These are phyloP conservation scores for Lutjanus argentimaculatus DNA, from an alignment of 2,797 vertebrate species.

Conservation along the genomic window DNA sequence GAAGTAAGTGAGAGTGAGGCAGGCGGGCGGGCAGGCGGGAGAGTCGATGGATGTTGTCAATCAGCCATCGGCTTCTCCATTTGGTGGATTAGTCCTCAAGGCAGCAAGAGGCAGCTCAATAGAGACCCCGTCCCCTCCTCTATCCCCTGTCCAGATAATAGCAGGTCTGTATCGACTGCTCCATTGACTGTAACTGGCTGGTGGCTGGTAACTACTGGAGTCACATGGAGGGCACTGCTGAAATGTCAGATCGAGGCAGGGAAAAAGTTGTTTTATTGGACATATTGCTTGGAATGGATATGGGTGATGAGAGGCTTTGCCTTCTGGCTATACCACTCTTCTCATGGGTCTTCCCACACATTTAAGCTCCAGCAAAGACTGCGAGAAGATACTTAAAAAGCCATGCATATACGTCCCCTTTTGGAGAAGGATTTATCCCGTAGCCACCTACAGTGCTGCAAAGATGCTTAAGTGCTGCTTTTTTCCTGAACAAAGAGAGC, in stretches of 20 bases:
- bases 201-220: slow-evolving; percentile 59
- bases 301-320: slow-evolving; percentile 56
- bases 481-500: slow-evolving; percentile 32
- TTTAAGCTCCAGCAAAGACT: slow-evolving; percentile 55
- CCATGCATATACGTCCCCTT: slow-evolving; percentile 29
- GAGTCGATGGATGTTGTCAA: slow-evolving; percentile 74
- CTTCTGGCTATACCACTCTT: slow-evolving; percentile 44
- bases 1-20: slow-evolving; percentile 49
- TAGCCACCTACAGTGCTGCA: slow-evolving; percentile 46
- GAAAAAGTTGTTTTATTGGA: slow-evolving; percentile 66
- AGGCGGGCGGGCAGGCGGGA: slow-evolving; percentile 22
- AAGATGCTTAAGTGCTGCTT: slow-evolving; percentile 38
- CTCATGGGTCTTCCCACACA: slow-evolving; percentile 48
- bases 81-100: slow-evolving; percentile 76
- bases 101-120: slow-evolving; percentile 73
- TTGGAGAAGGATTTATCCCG: slow-evolving; percentile 43
- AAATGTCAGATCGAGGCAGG: slow-evolving; percentile 65
- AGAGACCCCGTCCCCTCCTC: slow-evolving; percentile 69
- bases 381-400: slow-evolving; percentile 49
- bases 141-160: slow-evolving; percentile 78
- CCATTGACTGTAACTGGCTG: slow-evolving; percentile 72
- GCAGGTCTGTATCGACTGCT: slow-evolving; percentile 68
- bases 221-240: slow-evolving; percentile 64
- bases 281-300: slow-evolving; percentile 40
- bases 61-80: slow-evolving; percentile 79